Evolutionary conservation across 2,113 vertebrate genomes (phyloP).

Genomic region (Tylochromis polylepis): DNA sequence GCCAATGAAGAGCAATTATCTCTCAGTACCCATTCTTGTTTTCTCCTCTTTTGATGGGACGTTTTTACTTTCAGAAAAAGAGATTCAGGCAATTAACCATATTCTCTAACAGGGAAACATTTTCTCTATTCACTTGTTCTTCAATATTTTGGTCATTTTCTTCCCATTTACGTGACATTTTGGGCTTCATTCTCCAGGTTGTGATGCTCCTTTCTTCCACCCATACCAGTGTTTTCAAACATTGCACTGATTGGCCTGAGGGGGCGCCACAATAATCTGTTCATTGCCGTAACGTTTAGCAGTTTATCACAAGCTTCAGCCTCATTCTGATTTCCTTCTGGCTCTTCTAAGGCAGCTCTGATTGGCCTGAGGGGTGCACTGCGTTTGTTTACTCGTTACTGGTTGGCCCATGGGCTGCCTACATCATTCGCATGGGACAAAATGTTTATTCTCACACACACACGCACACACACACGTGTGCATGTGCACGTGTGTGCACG

Average conservation of each 20-base stretch:
- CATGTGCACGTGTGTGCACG: neutral
- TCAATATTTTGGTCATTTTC: neutral
- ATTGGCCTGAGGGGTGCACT: slow-evolving; percentile 15
- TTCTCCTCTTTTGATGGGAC: neutral
- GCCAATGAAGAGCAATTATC: neutral
- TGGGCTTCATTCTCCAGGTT: neutral
- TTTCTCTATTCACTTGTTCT: neutral
- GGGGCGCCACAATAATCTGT: neutral
- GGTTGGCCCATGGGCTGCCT: slow-evolving; percentile 25
- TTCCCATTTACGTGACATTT: neutral
- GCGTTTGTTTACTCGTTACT: slow-evolving; percentile 30
- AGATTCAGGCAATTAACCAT: neutral
- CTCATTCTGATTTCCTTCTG: neutral
- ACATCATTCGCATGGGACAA: slow-evolving; percentile 2
- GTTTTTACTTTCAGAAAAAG: neutral
- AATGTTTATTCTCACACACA: slow-evolving; percentile 11
- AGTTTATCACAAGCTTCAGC: slow-evolving; percentile 7
- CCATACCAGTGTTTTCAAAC: neutral
- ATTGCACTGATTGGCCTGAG: neutral
- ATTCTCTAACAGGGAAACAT: neutral
- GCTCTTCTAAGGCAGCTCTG: neutral
- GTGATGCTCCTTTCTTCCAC: neutral
- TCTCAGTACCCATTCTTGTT: neutral
- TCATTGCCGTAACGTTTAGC: neutral
- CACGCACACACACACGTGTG: neutral